These are phyloP conservation scores for Drosophila nr. perissopoda DNA, from an alignment of 2,888 invertebrate genomes.

Conservation along the genomic window DNA sequence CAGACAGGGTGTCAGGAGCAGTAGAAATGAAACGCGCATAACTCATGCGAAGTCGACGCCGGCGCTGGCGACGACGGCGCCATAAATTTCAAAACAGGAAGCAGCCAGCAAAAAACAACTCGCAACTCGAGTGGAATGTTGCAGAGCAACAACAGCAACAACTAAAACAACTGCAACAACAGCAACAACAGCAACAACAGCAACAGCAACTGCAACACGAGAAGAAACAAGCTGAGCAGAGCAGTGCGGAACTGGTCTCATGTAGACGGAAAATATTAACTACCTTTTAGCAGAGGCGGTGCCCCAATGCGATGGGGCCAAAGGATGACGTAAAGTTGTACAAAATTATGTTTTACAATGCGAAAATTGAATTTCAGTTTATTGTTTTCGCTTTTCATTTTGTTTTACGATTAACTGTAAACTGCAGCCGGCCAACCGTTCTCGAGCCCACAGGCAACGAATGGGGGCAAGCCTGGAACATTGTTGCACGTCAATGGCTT, in stretches of 20 bases:
- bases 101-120: slow-evolving; percentile 64
- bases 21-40: slow-evolving; percentile 70
- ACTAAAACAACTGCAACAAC: slow-evolving; percentile 1
- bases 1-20: slow-evolving; percentile 32
- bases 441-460: slow-evolving; percentile 13
- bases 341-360: slow-evolving; percentile 82
- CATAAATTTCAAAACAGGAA: slow-evolving; percentile 80
- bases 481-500: slow-evolving; percentile 69
- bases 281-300: slow-evolving; percentile 63
- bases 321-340: slow-evolving; percentile 71
- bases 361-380: slow-evolving; percentile 82
- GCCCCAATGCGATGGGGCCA: slow-evolving; percentile 41
- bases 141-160: slow-evolving; percentile 26
- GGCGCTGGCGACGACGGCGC: slow-evolving; percentile 67
- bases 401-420: slow-evolving; percentile 76
- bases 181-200: not conserved
- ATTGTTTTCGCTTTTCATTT: slow-evolving; percentile 71
- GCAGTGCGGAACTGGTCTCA: slow-evolving; percentile 21
- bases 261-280: slow-evolving; percentile 71
- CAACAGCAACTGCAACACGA: slow-evolving; percentile 14
- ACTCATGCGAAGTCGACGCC: slow-evolving; percentile 72
- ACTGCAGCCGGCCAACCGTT: slow-evolving; percentile 58
- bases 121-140: slow-evolving; percentile 60
- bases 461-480: slow-evolving; percentile 28
- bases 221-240: slow-evolving; percentile 12